Conservation (phyloP, 2,113 vertebrate species). For the Dunckerocampus dactyliophorus region DNA sequence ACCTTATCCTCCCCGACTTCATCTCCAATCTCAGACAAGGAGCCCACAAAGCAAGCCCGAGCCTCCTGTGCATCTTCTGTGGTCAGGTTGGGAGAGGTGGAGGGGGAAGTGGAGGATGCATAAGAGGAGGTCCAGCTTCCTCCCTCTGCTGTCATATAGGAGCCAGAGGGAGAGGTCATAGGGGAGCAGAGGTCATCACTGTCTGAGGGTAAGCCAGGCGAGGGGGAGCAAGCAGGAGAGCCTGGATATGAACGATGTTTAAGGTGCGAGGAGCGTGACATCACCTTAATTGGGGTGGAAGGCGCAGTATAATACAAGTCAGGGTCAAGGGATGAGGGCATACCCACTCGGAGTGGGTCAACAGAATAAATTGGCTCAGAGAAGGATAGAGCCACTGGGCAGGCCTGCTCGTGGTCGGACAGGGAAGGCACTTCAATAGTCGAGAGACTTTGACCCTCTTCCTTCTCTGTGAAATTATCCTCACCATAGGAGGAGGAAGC, state of each 20-base stretch:
- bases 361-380: conserved; percentile 71
- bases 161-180: conserved; percentile 88
- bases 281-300: conserved; percentile 82
- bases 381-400: conserved; percentile 71
- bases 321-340: conserved; percentile 70
- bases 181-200: conserved; percentile 81
- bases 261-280: conserved; percentile 62
- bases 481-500: conserved; percentile 36
- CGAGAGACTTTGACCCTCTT: conserved; percentile 62
- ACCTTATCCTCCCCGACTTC: conserved; percentile 69
- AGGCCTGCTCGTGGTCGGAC: conserved; percentile 68
- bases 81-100: conserved; percentile 82
- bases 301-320: conserved; percentile 90
- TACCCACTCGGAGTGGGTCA: conserved; percentile 70
- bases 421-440: conserved; percentile 86
- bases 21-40: conserved; percentile 73
- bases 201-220: conserved; percentile 69
- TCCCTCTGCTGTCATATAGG: conserved; percentile 91
- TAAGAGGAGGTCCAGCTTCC: conserved; percentile 88
- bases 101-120: conserved; percentile 79
- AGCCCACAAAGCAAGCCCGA: conserved; percentile 69
- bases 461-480: conserved; percentile 45
- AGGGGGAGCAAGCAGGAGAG: conserved; percentile 67
- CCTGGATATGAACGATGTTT: conserved; percentile 66
- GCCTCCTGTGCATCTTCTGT: conserved; percentile 73